These are phyloP conservation scores for Umimayanthus kanabou DNA, from an alignment of 92 coral and sea anemone species.

Conservation along the genomic window DNA sequence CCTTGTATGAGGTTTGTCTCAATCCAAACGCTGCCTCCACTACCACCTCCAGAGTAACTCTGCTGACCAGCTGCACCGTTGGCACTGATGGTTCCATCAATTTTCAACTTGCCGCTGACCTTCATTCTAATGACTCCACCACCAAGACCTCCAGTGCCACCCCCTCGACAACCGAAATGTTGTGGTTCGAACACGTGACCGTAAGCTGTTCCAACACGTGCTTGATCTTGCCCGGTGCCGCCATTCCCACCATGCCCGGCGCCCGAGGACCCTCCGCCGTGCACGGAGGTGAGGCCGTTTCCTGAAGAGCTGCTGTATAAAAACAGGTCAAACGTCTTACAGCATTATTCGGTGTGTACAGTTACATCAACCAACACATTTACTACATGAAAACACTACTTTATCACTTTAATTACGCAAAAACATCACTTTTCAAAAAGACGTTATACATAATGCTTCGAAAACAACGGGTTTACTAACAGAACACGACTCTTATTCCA, in stretches of 20 bases:
- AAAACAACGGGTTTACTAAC: not conserved
- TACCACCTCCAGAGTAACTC: slow-evolving; percentile 90
- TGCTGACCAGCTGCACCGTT: slow-evolving; percentile 77
- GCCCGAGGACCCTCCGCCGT: slow-evolving; percentile 83
- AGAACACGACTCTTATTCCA: too few species aligned
- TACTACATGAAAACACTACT: not conserved
- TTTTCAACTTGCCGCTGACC: slow-evolving; percentile 68
- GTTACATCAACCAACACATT: not conserved
- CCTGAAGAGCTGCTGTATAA: slow-evolving; percentile 40
- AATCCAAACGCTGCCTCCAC: slow-evolving; percentile 96
- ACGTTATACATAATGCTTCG: too few species aligned
- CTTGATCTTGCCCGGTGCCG: slow-evolving; percentile 74
- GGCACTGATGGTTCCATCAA: slow-evolving; percentile 88
- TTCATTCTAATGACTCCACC: slow-evolving; percentile 89
- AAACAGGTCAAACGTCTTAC: not conserved
- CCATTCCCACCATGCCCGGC: slow-evolving; percentile 99
- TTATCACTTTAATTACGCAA: too few species aligned
- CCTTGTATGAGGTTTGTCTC: slow-evolving; percentile 84
- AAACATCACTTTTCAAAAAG: not conserved
- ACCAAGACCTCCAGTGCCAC: slow-evolving; percentile 93
- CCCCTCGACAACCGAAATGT: slow-evolving; percentile 96
- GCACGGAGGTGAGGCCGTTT: slow-evolving; percentile 38
- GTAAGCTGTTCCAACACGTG: slow-evolving; percentile 91
- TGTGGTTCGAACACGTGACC: slow-evolving; percentile 94
- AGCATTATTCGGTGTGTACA: not conserved